Conservation (phyloP, 2,113 vertebrate genomes). For the Erythrolamprus reginae region DNA sequence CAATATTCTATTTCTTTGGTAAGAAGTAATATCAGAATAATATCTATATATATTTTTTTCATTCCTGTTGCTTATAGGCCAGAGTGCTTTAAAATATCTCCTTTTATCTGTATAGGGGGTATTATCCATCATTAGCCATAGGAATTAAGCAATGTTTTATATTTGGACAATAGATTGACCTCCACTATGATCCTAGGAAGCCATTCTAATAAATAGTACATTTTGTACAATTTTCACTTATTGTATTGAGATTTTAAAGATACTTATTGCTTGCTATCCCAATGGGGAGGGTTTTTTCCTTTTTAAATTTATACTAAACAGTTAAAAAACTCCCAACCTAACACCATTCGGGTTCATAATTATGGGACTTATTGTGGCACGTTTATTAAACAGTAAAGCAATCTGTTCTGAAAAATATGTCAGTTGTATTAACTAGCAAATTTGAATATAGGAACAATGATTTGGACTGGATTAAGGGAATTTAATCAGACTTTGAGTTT, state of each 20-base stretch:
- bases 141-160: neutral
- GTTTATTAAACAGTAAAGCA: neutral
- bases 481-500: neutral
- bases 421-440: neutral
- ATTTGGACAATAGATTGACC: neutral
- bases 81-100: neutral
- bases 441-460: neutral
- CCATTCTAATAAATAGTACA: neutral
- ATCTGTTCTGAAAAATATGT: neutral
- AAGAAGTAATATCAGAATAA: neutral
- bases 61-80: neutral
- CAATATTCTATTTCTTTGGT: neutral
- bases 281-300: neutral
- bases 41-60: neutral
- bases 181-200: fast-evolving
- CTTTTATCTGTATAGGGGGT: neutral
- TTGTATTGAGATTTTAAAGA: neutral
- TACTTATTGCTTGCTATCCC: neutral
- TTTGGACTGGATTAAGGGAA: neutral
- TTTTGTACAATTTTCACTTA: neutral
- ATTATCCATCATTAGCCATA: neutral
- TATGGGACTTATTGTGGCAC: neutral
- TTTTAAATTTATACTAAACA: neutral
- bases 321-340: neutral
- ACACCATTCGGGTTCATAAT: neutral